These are phyloP conservation scores for Cerastis leucographa DNA, from an alignment of 2,888 invertebrate species.

Conservation along the genomic window DNA sequence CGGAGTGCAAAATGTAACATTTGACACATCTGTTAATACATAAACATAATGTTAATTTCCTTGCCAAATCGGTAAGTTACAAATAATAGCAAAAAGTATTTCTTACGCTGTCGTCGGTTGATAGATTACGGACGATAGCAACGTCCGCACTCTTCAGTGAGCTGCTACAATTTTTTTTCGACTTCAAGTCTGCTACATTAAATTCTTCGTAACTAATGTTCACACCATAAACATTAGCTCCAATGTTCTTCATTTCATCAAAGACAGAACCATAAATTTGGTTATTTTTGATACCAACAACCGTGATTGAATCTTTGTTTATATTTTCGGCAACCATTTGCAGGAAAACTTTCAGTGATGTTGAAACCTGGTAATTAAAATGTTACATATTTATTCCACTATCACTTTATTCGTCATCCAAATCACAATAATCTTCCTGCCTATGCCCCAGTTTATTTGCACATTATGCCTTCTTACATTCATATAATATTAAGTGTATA, in stretches of 20 bases:
- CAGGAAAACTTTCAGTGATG: conserved; percentile 64
- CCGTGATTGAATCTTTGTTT: conserved; percentile 61
- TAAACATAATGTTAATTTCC: neutral
- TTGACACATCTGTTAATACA: conserved; percentile 44
- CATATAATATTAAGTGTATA: neutral
- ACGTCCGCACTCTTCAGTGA: conserved; percentile 56
- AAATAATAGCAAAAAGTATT: neutral
- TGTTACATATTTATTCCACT: neutral
- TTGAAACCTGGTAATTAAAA: conserved; percentile 53
- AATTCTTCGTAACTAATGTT: conserved; percentile 59
- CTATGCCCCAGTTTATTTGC: neutral
- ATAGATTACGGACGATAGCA: conserved; percentile 61
- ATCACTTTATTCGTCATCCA: neutral
- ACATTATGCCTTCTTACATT: neutral
- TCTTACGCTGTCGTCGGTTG: conserved; percentile 62
- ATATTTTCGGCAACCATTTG: conserved; percentile 73
- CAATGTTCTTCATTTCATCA: conserved; percentile 57
- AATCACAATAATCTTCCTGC: neutral
- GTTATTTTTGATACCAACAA: conserved; percentile 58
- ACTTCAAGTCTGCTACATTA: conserved; percentile 16
- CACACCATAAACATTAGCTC: conserved; percentile 42
- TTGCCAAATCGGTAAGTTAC: neutral
- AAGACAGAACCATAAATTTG: conserved; percentile 47
- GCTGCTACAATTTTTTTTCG: conserved; percentile 12
- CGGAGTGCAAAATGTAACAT: conserved; percentile 48